These are phyloP conservation scores for Andrena marginata DNA, from an alignment of 2,888 invertebrate species.

Conservation along the genomic window DNA sequence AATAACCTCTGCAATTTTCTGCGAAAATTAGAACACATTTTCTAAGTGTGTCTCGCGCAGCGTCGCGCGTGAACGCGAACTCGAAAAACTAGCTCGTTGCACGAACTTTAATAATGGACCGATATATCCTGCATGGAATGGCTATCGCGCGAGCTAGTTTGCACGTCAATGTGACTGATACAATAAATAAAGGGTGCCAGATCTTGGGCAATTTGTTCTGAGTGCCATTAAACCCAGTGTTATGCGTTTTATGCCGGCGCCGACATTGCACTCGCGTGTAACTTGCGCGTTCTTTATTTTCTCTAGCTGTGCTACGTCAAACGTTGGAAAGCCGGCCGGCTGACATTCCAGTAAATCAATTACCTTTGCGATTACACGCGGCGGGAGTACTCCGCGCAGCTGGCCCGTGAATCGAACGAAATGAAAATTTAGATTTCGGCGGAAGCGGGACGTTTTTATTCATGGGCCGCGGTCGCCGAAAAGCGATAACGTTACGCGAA, in stretches of 20 bases:
- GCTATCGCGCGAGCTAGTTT: neutral
- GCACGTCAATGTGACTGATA: conserved; percentile 12
- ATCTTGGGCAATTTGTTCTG: conserved; percentile 15
- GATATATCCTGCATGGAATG: conserved; percentile 18
- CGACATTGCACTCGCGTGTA: neutral
- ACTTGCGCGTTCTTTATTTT: neutral
- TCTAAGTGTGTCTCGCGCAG: neutral
- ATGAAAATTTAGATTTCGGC: conserved; percentile 13
- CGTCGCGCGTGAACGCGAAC: conserved; percentile 13
- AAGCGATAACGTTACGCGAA: conserved; percentile 18
- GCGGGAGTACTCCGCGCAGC: neutral
- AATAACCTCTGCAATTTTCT: no score
- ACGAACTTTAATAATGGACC: conserved; percentile 35
- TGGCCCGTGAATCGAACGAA: neutral
- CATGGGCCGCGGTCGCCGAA: neutral
- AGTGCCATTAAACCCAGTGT: neutral
- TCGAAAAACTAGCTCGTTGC: conserved; percentile 16
- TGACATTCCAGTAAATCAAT: conserved; percentile 7
- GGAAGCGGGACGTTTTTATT: conserved; percentile 2
- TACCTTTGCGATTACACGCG: conserved; percentile 6
- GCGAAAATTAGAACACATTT: neutral
- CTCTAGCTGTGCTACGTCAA: neutral
- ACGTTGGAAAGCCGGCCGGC: neutral
- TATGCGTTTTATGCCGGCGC: neutral
- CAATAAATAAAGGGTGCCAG: conserved; percentile 15